phyloP scores from a whole-genome alignment of 2,888 invertebrate species.

The Pristionchus arcanus region DNA sequence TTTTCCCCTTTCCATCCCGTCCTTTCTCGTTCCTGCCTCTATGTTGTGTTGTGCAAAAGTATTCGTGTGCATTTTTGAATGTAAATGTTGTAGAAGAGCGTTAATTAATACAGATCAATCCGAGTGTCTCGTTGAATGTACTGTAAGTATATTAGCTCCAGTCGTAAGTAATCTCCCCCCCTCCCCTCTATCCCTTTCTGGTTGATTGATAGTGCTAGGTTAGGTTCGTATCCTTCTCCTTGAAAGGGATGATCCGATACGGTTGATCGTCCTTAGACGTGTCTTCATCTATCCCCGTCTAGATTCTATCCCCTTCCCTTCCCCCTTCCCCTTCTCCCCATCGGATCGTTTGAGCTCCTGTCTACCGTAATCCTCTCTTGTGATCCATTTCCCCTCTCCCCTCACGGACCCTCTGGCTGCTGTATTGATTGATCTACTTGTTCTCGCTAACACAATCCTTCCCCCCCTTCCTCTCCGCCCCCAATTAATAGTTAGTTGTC shows the following conservation, averaged over 20 bases:
- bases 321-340: not conserved
- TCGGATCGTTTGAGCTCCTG: conserved; percentile 42
- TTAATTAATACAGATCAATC: conserved; percentile 42
- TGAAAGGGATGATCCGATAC: conserved; percentile 27
- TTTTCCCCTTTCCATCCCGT: not conserved
- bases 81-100: conserved; percentile 43
- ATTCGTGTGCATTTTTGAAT: conserved; percentile 50
- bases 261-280: conserved; percentile 40
- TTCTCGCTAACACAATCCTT: conserved; percentile 33
- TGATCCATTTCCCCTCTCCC: conserved; percentile 15
- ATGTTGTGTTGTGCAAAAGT: conserved; percentile 49
- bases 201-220: conserved; percentile 4
- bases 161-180: conserved; percentile 3
- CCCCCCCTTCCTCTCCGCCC: conserved; percentile 1
- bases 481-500: conserved; percentile 40
- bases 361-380: conserved; percentile 33
- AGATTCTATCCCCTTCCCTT: not conserved
- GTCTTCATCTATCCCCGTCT: not conserved
- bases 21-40: conserved; percentile 24
- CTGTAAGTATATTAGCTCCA: conserved; percentile 45
- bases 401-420: conserved; percentile 44
- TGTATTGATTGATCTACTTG: conserved; percentile 49
- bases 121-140: conserved; percentile 48
- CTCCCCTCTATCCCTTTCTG: not conserved
- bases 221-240: not conserved